These are phyloP conservation scores for Eretmocerus hayati DNA, from an alignment of 2,888 invertebrate species.

Conservation along the genomic window DNA sequence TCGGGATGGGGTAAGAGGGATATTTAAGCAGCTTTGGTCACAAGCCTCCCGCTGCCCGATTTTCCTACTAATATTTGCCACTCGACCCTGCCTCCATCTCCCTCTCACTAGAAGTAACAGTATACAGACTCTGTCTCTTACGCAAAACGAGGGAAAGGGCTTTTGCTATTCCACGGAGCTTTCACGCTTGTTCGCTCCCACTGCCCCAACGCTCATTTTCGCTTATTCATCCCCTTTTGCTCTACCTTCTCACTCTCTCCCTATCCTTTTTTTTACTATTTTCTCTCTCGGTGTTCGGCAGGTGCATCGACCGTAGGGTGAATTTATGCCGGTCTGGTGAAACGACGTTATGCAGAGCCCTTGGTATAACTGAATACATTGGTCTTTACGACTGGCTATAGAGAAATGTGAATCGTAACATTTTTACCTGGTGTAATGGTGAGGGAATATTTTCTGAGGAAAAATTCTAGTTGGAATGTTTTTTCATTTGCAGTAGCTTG, in stretches of 20 bases:
- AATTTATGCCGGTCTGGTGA: background rate
- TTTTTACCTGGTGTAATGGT: no score
- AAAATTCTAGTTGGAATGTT: no score
- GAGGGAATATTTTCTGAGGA: no score
- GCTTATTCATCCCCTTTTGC: slow-evolving; percentile 2
- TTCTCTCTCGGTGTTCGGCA: no score
- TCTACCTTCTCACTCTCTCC: background rate
- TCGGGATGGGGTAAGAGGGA: slow-evolving; percentile 25
- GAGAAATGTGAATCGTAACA: no score
- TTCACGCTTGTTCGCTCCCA: background rate
- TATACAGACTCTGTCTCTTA: background rate
- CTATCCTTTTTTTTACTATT: no score
- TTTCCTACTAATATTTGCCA: slow-evolving; percentile 47
- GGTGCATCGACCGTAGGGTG: slow-evolving; percentile 5
- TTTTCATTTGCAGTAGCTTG: no score
- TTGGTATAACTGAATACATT: no score
- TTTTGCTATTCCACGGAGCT: background rate
- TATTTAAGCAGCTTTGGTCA: slow-evolving; percentile 45
- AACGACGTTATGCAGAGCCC: background rate
- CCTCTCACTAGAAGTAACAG: background rate
- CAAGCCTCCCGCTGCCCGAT: slow-evolving; percentile 39
- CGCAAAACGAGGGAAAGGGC: no score
- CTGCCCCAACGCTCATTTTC: slow-evolving; percentile 4
- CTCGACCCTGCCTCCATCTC: no score
- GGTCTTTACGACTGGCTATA: no score